Evolutionary conservation across 1,140 invertebrate species (phyloP), one percentile per base, ranked within the genome.

Genomic region (Macrocentrus cingulum): DNA sequence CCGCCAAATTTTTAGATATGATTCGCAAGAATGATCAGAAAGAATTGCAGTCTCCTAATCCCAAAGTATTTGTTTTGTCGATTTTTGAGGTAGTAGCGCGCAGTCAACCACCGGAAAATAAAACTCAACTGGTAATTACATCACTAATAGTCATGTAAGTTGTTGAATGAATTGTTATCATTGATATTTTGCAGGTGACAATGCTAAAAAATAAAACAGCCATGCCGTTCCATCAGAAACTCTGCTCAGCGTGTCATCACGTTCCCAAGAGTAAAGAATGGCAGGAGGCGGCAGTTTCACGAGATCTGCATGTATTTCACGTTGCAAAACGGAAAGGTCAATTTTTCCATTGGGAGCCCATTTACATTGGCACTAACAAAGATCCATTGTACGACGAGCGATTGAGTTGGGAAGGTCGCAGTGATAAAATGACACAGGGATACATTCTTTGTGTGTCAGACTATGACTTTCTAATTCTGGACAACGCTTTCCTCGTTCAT

Each of bases 391-490:
- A 95, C 69, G 93, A 95, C 63, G 88, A 93, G 70, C 82, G 91
- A 71, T 84, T 93, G 16, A 91, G 88, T 69, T 94, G 91, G 91
- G 91, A 94, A 70, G 91, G 91, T 46, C 91, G 91, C 77, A 91
- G 90, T 74, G 91, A 94, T 75, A 94, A 94, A 82, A 96, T 96
- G 94, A 93, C 92, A 32, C 94, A 95, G 91, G 91, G 91, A 58
- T 94, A 94, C 75, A 85, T 89, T 32, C 81, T 94, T 39, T 94
- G 92, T 76, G 89, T 92, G 2, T 78, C 91, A 66, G 88, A 94
- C 74, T 95, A 94, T 70, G 91, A 94, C 66, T 94, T 95, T 72
- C 85, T 93, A 72, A 94, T 94, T 63, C 70, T 95, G 64, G 91
- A 95, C 76, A 94, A 94, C 72, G 91, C 90, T 5, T 95, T 94